phyloP scores from a whole-genome alignment of 2,888 invertebrate species.

The Drosophila koepferae region DNA sequence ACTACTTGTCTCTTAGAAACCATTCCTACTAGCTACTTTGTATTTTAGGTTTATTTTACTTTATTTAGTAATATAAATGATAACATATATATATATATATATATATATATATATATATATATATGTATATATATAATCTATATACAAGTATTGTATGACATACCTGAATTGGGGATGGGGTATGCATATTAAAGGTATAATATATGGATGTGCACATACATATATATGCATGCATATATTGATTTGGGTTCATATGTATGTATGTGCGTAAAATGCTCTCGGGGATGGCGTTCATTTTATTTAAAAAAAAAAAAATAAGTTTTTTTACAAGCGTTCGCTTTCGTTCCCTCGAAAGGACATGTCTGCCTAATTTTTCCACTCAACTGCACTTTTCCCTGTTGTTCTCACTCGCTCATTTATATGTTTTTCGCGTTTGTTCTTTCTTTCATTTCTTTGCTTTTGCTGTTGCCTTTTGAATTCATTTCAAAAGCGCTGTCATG shows the following conservation, averaged over 20 bases:
- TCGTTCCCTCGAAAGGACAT: constrained; percentile 63
- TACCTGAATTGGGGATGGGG: neutral
- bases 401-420: constrained; percentile 71
- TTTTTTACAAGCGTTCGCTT: constrained; percentile 44
- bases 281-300: constrained; percentile 59
- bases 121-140: no score
- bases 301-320: constrained; percentile 43
- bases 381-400: constrained; percentile 72
- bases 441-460: constrained; percentile 36
- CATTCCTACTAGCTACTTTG: no score
- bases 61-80: no score
- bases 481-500: constrained; percentile 73
- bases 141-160: neutral
- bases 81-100: no score
- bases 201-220: neutral
- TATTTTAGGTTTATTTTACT: no score
- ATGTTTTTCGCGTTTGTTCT: constrained; percentile 57
- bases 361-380: constrained; percentile 81
- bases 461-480: constrained; percentile 58
- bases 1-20: no score
- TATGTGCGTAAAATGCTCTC: constrained; percentile 17
- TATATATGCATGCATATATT: neutral
- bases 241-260: neutral
- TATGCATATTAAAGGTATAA: neutral
- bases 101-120: no score